Base-by-base conservation (phyloP, 2,113 vertebrate species). In the Myiozetetes cayanensis region DNA sequence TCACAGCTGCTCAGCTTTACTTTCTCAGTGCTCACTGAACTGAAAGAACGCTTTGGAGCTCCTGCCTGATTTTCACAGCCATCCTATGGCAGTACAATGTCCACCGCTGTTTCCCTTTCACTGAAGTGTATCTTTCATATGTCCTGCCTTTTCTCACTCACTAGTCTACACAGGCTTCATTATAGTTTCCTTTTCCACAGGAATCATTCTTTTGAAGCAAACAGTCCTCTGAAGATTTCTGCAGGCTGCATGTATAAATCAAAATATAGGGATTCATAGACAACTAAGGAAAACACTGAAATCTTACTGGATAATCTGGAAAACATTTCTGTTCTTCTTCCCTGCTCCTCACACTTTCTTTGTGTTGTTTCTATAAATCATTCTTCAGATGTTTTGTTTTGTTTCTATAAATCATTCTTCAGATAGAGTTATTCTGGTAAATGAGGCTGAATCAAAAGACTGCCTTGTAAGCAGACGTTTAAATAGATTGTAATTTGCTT, bases 21-120 rank as follows among this genome's bases (percentile, higher is more conserved):
- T 91, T 89, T 63, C 50, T 88, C 49, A 89, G 63, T 55, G 49
- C 37, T 58, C 65, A 77, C 41, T 50, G 53, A 80, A 53, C 62
- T 88, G 76, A 93, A 93, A 87, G 35, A 76, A 83, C 0, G 4
- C 77, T 89, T 86, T 85, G 61, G 53, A 86, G 39, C 65, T 96
- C 59, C 33, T 47, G 43, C 24, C 44, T 87, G 70, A 61, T 82
- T 97, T 95, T 89, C 90, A 56, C 62, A 94, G 81, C 44, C 41
- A 81, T 89, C 55, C 33, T 73, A 50, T 30, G 39, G 85, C 67
- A 94, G 43, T 22, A 82, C 52, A 91, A 79, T 31, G 49, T 71
- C 52, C 75, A 70, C 39, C 61, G 91, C 68, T 83, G 43, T 77
- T 94, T 95, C 39, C 52, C 70, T 85, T 92, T 70, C 72, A 90